phyloP scores from a whole-genome alignment of 2,888 invertebrate genomes.

The Drosophila eohydei region DNA sequence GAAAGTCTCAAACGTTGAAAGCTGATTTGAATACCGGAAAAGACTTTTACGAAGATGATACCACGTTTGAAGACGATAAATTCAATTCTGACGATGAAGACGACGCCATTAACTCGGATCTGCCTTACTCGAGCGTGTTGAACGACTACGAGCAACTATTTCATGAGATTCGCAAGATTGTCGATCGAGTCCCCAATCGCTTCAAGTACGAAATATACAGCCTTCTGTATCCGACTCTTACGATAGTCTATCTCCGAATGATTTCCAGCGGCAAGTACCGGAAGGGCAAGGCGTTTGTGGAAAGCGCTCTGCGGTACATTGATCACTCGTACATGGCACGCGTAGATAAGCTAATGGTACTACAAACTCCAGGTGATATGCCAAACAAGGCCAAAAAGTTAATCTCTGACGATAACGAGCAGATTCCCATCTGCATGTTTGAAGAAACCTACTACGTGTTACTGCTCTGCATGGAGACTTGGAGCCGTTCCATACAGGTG shows the following conservation, averaged over 20 bases:
- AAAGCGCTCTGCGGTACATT: constrained; percentile 16
- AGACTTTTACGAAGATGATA: constrained; percentile 59
- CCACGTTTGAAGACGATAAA: background rate
- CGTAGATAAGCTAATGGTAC: constrained; percentile 39
- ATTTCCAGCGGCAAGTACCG: constrained; percentile 28
- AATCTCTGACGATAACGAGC: constrained; percentile 29
- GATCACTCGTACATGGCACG: constrained; percentile 44
- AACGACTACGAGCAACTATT: constrained; percentile 44
- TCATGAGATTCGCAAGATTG: constrained; percentile 17
- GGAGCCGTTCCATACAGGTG: constrained; percentile 27
- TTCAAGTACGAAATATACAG: constrained; percentile 44
- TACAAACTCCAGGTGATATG: constrained; percentile 26
- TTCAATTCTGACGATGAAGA: background rate
- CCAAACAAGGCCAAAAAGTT: constrained; percentile 43
- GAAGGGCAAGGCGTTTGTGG: constrained; percentile 31
- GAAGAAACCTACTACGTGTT: constrained; percentile 21
- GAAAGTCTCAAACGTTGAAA: constrained; percentile 1
- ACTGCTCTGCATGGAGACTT: constrained; percentile 8
- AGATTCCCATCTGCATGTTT: constrained; percentile 32
- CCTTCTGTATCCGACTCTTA: constrained; percentile 53
- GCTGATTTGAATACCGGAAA: background rate
- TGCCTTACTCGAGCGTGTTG: background rate
- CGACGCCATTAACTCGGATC: background rate
- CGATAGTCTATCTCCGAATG: constrained; percentile 47
- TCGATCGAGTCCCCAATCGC: constrained; percentile 21